phyloP scores from a whole-genome alignment of 64 coral and sea anemone species.

The Hydrozoanthus tunicans region DNA sequence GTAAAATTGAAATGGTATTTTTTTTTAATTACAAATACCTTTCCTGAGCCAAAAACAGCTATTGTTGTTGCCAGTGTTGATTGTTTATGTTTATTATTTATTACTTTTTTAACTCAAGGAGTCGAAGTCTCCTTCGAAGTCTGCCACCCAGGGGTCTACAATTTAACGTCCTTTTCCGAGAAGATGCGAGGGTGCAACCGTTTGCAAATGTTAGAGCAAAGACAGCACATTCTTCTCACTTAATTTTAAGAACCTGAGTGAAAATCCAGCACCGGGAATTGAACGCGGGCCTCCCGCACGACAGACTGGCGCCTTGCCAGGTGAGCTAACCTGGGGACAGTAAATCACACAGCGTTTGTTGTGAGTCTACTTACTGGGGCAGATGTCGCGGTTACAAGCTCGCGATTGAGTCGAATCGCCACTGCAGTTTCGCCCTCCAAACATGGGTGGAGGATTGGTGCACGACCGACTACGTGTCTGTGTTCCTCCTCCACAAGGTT shows the following conservation, averaged over 20 bases:
- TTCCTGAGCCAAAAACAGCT: background rate
- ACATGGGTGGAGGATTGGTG: slow-evolving; percentile 2
- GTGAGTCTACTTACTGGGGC: slow-evolving; percentile 16
- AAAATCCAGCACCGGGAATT: no score
- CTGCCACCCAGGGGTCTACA: no score
- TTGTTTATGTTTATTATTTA: no score
- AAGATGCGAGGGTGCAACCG: no score
- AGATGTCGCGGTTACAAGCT: slow-evolving; percentile 12
- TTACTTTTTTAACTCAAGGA: no score
- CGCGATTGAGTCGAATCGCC: background rate
- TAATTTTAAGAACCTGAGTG: no score
- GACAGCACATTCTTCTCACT: no score
- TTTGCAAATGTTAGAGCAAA: no score
- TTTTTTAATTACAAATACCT: background rate
- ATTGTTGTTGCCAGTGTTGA: background rate
- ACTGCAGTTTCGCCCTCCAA: slow-evolving; percentile 25
- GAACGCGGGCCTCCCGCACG: no score
- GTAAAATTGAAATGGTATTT: background rate
- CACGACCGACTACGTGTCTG: slow-evolving; percentile 5
- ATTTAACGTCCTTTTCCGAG: no score
- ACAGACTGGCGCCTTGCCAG: background rate
- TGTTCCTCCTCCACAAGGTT: slow-evolving; percentile 10
- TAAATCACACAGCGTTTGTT: background rate
- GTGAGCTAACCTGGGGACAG: no score
- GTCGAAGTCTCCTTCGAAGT: no score